Conservation (phyloP, 1,140 invertebrate genomes). For the Ceratoteleas bidentatus region DNA sequence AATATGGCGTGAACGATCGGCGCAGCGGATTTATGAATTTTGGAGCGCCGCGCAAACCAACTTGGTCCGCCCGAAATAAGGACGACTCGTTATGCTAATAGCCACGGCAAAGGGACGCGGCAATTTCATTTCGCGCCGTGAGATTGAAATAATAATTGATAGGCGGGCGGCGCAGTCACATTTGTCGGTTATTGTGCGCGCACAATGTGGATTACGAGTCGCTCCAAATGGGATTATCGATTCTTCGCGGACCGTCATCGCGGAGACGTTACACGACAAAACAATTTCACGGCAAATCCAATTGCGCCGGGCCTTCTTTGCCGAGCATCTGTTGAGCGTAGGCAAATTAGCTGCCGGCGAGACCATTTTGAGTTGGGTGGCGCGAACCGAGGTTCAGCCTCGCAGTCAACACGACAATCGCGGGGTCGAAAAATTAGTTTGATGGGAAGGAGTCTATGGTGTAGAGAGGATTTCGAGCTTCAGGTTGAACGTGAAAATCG, state of each 20-base stretch:
- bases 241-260: slow-evolving; percentile 52
- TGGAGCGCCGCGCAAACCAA: slow-evolving; percentile 53
- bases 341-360: neutral
- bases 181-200: slow-evolving; percentile 61
- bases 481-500: no score
- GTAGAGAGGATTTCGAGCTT: no score
- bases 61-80: slow-evolving; percentile 49
- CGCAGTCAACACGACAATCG: neutral
- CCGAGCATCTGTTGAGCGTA: neutral
- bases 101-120: slow-evolving; percentile 47
- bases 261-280: slow-evolving; percentile 20
- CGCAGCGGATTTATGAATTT: slow-evolving; percentile 77
- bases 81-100: slow-evolving; percentile 66
- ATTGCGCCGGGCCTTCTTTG: slow-evolving; percentile 26
- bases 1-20: slow-evolving; percentile 66
- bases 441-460: no score
- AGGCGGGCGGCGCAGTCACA: slow-evolving; percentile 50
- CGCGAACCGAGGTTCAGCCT: no score
- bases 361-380: no score
- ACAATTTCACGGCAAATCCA: slow-evolving; percentile 57
- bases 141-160: slow-evolving; percentile 66
- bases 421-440: neutral
- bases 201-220: slow-evolving; percentile 56
- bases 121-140: slow-evolving; percentile 54
- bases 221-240: slow-evolving; percentile 63